Evolutionary conservation across 2,888 invertebrate genomes (phyloP), one percentile per base, ranked within the genome.

Genomic region (Polydrusus tereticollis): DNA sequence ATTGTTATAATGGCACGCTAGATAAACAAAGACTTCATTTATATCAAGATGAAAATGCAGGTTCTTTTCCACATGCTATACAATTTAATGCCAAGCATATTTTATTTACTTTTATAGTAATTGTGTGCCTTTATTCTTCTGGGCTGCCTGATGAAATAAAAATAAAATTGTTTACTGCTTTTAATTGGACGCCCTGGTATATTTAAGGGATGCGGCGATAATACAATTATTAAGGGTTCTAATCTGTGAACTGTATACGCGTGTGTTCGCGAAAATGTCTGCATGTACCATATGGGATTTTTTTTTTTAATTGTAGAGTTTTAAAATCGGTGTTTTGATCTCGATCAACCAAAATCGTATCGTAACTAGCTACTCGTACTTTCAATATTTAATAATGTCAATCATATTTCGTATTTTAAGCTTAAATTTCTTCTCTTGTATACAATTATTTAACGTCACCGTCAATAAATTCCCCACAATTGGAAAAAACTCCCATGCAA

Each of bases 21-120:
- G 18, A 18, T 12, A 55, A 55, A 29, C 52, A 55, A 55, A 55
- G 52, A 55, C 52, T 29, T 29, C 8, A 55, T 52, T 26, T 52
- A 52, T 55, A 29, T 55, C 52, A 55, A 55, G 52, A 55, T 55
- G 29, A 55, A 55, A 55, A 55, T 55, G 29, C 52, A 55, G 52
- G 52, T 55, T 55, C 16, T 29, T 55, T 55, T 55, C 18, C 29
- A 55, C 52, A 29, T 16, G 52, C 52, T 55, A 16, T 55, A n/a
- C 16, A 55, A 55, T 55, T 55, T 29, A 8, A 29, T 16, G 29
- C 14, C 26, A 3, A 8, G 10, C 0, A 29, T 29, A 16, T 55
- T 55, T 55, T 29, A 29, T 55, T 55, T 16, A 29, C n/a, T 16
- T 55, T 50, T 29, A 29, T 8, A 16, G n/a, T 5, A 55, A n/a